A percentile compares a stretch with the other conserved stretches of the same genome.
phyloP scores from a whole-genome alignment of 1,140 invertebrate genomes.

The Saccostrea echinata region DNA sequence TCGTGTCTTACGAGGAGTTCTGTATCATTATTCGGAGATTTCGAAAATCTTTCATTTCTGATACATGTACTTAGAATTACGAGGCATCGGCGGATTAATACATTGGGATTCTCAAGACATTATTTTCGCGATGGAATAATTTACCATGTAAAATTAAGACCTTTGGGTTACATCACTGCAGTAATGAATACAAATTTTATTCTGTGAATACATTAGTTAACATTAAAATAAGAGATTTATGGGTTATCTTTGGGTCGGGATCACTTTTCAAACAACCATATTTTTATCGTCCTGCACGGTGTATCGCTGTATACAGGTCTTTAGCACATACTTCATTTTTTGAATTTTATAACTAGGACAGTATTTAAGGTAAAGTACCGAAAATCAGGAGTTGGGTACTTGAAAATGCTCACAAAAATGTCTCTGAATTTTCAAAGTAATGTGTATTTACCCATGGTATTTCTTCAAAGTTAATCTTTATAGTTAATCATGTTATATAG shows the following conservation, averaged over 20 bases:
- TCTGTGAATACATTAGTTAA: slow-evolving; percentile 25
- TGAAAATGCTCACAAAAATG: too few relatives aligned
- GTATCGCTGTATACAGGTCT: background rate
- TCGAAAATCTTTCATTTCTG: background rate
- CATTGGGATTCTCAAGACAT: background rate
- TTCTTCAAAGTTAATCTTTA: too few relatives aligned
- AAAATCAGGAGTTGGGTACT: too few relatives aligned
- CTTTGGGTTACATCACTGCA: background rate
- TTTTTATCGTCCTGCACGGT: background rate
- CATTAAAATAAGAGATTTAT: slow-evolving; percentile 31
- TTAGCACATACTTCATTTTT: background rate
- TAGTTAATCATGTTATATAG: too few relatives aligned
- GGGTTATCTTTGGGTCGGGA: background rate
- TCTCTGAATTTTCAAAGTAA: too few relatives aligned
- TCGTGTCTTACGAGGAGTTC: background rate
- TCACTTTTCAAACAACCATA: slow-evolving; percentile 9
- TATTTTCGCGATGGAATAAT: slow-evolving; percentile 26
- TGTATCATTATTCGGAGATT: background rate
- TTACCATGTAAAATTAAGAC: slow-evolving; percentile 22
- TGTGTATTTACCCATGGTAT: too few relatives aligned
- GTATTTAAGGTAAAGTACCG: background rate
- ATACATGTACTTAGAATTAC: background rate
- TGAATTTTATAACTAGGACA: background rate
- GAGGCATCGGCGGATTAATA: background rate
- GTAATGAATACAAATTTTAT: slow-evolving; percentile 35